phyloP scores from a whole-genome alignment of 2,113 vertebrate genomes.

The Elaphurus davidianus region DNA sequence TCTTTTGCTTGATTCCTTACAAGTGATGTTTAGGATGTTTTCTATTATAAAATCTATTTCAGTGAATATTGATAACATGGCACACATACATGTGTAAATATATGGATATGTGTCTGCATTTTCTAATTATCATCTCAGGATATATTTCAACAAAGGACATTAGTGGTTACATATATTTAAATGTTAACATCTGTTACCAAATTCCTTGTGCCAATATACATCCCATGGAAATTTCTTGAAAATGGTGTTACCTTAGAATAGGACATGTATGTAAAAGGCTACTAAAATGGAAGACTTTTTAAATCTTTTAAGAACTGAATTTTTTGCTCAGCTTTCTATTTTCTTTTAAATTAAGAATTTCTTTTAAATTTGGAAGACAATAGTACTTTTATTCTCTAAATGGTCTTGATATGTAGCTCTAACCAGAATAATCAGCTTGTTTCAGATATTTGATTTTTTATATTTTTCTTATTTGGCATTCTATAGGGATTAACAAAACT shows the following conservation, averaged over 20 bases:
- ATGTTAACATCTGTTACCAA: not conserved
- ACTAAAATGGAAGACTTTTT: not conserved
- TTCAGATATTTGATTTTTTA: conserved; percentile 54
- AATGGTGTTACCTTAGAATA: not conserved
- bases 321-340: not conserved
- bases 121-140: not conserved
- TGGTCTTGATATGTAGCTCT: not conserved
- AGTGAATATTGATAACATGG: not conserved
- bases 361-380: not conserved
- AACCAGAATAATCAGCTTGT: not conserved
- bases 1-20: not conserved
- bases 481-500: conserved; percentile 39
- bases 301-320: not conserved
- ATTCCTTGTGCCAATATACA: not conserved
- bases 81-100: not conserved
- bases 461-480: not conserved
- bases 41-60: not conserved
- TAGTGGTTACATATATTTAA: not conserved
- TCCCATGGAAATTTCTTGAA: not conserved
- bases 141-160: not conserved
- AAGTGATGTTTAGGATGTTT: not conserved
- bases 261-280: not conserved
- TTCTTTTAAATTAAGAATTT: not conserved
- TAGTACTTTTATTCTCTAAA: not conserved
- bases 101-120: not conserved